Conservation (phyloP, 2,113 vertebrate species). For the Parotia lawesii region DNA sequence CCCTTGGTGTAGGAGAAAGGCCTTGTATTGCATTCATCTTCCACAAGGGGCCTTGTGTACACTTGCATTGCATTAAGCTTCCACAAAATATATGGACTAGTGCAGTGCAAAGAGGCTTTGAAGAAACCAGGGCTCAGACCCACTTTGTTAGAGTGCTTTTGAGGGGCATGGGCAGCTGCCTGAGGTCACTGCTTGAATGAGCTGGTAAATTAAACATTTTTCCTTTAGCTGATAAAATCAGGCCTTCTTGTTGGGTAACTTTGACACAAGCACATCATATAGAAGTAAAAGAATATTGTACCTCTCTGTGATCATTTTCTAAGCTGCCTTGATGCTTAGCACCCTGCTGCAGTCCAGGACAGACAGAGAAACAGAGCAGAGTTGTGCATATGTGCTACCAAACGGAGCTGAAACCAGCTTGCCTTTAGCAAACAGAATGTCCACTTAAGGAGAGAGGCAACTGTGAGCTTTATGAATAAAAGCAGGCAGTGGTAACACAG, state of each 20-base stretch:
- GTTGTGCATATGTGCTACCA: neutral
- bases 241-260: neutral
- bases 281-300: neutral
- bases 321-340: neutral
- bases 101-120: neutral
- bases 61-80: neutral
- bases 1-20: neutral
- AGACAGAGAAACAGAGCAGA: neutral
- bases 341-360: neutral
- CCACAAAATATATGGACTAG: neutral
- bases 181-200: neutral
- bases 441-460: neutral
- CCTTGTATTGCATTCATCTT: neutral
- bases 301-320: neutral
- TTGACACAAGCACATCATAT: neutral
- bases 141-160: neutral
- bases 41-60: neutral
- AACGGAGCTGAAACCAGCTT: neutral
- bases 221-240: neutral
- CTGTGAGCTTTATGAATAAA: neutral
- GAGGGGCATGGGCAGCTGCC: neutral
- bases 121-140: neutral
- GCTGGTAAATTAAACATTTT: neutral
- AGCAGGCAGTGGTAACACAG: neutral
- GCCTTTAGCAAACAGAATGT: neutral